A percentile compares a stretch with the other conserved stretches of the same genome.
phyloP scores from a whole-genome alignment of 2,113 vertebrate genomes.

The Anolis sagrei region DNA sequence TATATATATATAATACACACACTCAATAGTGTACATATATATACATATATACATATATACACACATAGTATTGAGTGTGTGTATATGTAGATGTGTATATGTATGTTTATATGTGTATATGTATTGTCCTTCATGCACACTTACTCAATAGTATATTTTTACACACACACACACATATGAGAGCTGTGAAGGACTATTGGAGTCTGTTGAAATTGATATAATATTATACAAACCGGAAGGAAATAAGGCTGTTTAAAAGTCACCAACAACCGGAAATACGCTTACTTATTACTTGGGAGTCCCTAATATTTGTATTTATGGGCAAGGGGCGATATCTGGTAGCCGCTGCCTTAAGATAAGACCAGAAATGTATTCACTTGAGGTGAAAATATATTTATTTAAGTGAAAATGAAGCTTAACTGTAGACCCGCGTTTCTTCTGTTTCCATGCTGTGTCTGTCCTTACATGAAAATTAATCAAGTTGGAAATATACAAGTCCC shows the following conservation, averaged over 20 bases:
- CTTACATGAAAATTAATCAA: constrained; percentile 1
- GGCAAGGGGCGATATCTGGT: not conserved
- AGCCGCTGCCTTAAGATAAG: too few species aligned
- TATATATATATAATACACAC: too few species aligned
- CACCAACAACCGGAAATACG: too few species aligned
- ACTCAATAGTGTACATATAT: too few species aligned
- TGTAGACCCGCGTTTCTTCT: not conserved
- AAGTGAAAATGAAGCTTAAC: not conserved
- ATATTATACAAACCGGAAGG: not conserved
- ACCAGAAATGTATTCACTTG: not conserved
- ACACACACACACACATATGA: too few species aligned
- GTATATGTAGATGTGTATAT: too few species aligned
- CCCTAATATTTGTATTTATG: not conserved
- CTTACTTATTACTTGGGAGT: not conserved
- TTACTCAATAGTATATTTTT: too few species aligned
- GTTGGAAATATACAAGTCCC: not conserved
- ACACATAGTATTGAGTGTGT: too few species aligned
- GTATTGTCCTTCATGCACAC: too few species aligned
- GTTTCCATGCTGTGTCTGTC: not conserved
- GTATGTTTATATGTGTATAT: too few species aligned
- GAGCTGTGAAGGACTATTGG: not conserved
- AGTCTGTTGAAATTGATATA: not conserved
- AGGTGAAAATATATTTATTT: not conserved
- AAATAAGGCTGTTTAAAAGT: not conserved
- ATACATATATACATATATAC: too few species aligned